Base-by-base conservation (phyloP, 2,113 vertebrate genomes). In the Burhinus bistriatus region DNA sequence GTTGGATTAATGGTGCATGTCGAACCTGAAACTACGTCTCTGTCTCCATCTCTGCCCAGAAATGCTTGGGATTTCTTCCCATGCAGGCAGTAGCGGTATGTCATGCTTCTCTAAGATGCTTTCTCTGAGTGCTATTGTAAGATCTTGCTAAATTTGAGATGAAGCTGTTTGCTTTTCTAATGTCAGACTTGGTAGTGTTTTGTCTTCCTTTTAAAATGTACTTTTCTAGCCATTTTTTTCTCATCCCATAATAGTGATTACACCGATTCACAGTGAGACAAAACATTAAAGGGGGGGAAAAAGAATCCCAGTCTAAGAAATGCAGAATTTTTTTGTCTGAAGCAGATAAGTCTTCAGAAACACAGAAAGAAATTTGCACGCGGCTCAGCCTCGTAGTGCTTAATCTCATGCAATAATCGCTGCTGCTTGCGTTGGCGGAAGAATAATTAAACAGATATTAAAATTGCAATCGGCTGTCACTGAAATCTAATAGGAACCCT, bases 391-490 rank as follows among this genome's bases (percentile, higher is more conserved):
- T 45, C 4, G 20, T 36, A 47, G 73, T 26, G 49, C 78, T 90
- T 84, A 65, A 96, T 90, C 90, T 90, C 78, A 47, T 22, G 45
- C 68, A 84, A n/a, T 80, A 79, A 76, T 94, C 78, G 2, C 75
- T 70, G 78, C 90, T 84, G 58, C 90, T 61, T 62, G 86, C 68
- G 61, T 36, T 76, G 83, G 90, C 29, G 38, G 78, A 15, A 51
- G 90, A 84, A 92, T 92, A 94, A 94, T 92, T 87, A 87, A 83
- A 38, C 62, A 83, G 86, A 83, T 66, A 80, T 90, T 92, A 80
- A 83, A 92, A 80, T 45, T 51, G 57, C 45, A 66, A 55, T 75
- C 3, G 6, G 26, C 71, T 70, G 49, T 59, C 86, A 49, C 55
- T 44, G 81, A 27, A 8, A 89, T 80, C 86, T 71, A 66, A 70